Evolutionary conservation across 2,113 vertebrate genomes (phyloP).

Genomic region (Nycticebus coucang): DNA sequence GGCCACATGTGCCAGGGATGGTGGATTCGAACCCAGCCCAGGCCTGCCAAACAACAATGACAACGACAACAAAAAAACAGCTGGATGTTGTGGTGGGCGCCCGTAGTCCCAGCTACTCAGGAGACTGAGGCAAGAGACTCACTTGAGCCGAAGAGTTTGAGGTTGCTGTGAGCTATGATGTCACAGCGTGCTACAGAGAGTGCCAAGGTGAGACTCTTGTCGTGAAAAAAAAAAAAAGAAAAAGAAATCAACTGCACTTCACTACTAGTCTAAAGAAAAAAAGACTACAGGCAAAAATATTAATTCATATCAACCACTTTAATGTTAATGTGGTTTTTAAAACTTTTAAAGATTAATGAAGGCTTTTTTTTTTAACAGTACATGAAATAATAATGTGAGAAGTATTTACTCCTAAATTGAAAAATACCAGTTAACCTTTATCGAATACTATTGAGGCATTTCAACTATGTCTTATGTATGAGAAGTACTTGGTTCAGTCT

Average conservation of each 20-base stretch:
- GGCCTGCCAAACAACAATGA: too few relatives aligned
- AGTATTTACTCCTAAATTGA: background rate
- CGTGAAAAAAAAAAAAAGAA: too few relatives aligned
- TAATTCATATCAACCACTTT: background rate
- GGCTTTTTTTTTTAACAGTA: background rate
- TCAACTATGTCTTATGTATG: background rate
- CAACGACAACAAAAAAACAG: too few relatives aligned
- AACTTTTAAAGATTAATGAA: background rate
- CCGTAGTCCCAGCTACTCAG: too few relatives aligned
- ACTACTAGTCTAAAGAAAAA: background rate
- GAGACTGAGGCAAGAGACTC: too few relatives aligned
- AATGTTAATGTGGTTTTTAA: background rate
- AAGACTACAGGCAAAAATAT: background rate
- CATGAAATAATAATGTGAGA: background rate
- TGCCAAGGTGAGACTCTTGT: too few relatives aligned
- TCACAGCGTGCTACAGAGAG: too few relatives aligned
- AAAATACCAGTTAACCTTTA: conserved; percentile 15
- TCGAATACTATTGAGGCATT: background rate
- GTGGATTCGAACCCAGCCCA: too few relatives aligned
- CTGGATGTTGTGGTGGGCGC: too few relatives aligned
- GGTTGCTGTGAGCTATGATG: too few relatives aligned
- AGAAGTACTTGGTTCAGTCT: background rate
- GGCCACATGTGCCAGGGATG: too few relatives aligned
- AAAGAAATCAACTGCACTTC: background rate
- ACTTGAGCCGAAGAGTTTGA: too few relatives aligned